These are phyloP conservation scores for Nycteola revayana DNA, from an alignment of 2,888 invertebrate genomes.

Conservation along the genomic window DNA sequence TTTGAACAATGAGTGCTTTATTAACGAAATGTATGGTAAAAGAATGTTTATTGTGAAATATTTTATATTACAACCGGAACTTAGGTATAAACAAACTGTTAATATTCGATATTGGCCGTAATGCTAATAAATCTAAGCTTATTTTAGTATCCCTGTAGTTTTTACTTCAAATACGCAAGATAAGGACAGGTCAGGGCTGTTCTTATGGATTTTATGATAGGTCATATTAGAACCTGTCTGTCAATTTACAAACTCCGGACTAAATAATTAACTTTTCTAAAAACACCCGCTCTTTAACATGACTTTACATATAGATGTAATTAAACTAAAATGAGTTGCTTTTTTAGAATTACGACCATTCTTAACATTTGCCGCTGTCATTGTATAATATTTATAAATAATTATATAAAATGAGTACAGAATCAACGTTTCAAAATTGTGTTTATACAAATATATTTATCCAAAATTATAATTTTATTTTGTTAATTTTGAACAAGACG, in stretches of 20 bases:
- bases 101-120: slow-evolving; percentile 24
- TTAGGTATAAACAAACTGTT: slow-evolving; percentile 37
- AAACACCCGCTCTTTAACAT: too few relatives aligned
- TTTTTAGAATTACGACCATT: too few relatives aligned
- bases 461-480: slow-evolving; percentile 43
- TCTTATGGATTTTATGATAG: too few relatives aligned
- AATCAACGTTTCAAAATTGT: slow-evolving; percentile 29
- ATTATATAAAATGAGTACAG: slow-evolving; percentile 58
- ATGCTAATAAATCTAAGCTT: too few relatives aligned
- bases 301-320: too few relatives aligned
- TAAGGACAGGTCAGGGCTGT: too few relatives aligned
- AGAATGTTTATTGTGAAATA: slow-evolving; percentile 71
- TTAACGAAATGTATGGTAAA: slow-evolving; percentile 77
- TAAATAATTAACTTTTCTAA: background rate
- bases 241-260: too few relatives aligned
- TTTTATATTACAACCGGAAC: slow-evolving; percentile 64
- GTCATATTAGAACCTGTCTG: too few relatives aligned
- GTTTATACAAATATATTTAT: slow-evolving; percentile 42
- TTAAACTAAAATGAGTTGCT: too few relatives aligned
- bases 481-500: slow-evolving; percentile 37
- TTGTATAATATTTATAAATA: slow-evolving; percentile 21
- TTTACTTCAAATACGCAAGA: too few relatives aligned
- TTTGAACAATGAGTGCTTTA: slow-evolving; percentile 81
- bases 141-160: too few relatives aligned
- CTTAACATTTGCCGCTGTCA: slow-evolving; percentile 26